phyloP scores from a whole-genome alignment of 1,140 invertebrate genomes.

The Drosophila orosa region DNA sequence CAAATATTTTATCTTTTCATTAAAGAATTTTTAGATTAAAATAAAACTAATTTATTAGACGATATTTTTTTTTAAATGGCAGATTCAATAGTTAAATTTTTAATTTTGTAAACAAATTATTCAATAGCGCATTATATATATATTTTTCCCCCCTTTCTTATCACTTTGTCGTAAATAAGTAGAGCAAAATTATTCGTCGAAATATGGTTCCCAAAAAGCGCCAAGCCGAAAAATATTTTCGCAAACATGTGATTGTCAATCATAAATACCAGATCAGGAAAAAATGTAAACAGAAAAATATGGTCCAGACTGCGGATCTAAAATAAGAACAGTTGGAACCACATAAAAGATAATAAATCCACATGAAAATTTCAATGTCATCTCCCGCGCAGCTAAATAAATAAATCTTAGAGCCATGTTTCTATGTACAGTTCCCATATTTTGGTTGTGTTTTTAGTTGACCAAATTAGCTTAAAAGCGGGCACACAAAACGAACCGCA shows the following conservation, averaged over 20 bases:
- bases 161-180: not conserved
- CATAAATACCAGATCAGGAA: slow-evolving; percentile 41
- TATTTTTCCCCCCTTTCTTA: not conserved
- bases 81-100: too few relatives aligned
- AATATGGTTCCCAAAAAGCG: not conserved
- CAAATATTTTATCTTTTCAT: not conserved
- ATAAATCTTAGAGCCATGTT: slow-evolving; percentile 46
- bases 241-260: slow-evolving; percentile 57
- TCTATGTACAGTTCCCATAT: not conserved
- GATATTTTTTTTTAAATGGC: not conserved
- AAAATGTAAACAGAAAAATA: slow-evolving; percentile 54
- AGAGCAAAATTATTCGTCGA: slow-evolving; percentile 1
- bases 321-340: slow-evolving; percentile 16
- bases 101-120: not conserved
- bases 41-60: too few relatives aligned
- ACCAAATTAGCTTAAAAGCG: slow-evolving; percentile 31
- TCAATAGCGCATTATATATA: not conserved
- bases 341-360: slow-evolving; percentile 38
- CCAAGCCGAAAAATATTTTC: slow-evolving; percentile 21
- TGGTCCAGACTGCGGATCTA: slow-evolving; percentile 14
- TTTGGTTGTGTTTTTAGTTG: not conserved
- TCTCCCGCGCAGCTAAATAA: slow-evolving; percentile 35
- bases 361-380: slow-evolving; percentile 56
- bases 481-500: slow-evolving; percentile 31
- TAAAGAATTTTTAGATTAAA: too few relatives aligned